These are phyloP conservation scores for Camptogramma bilineatum DNA, from an alignment of 2,888 invertebrate genomes.

Conservation along the genomic window DNA sequence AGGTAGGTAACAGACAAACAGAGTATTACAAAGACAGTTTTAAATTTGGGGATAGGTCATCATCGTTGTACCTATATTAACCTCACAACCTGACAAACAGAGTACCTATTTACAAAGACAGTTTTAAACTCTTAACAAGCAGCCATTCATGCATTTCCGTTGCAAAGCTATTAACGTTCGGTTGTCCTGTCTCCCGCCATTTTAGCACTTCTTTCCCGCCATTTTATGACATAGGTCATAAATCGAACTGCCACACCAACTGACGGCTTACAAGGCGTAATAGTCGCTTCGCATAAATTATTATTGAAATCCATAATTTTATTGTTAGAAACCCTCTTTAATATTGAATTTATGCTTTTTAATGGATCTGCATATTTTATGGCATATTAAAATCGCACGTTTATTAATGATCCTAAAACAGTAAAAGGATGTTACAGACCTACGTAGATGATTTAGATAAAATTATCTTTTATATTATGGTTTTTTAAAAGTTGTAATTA, in stretches of 20 bases:
- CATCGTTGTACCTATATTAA: too few species aligned
- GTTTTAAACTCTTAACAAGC: slow-evolving; percentile 1
- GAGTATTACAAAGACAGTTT: too few species aligned
- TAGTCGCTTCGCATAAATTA: slow-evolving; percentile 21
- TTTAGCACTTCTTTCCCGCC: slow-evolving; percentile 53
- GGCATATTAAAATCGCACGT: not conserved
- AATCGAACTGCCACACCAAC: slow-evolving; percentile 57
- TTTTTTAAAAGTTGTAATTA: too few species aligned
- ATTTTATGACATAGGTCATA: slow-evolving; percentile 60
- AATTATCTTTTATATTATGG: too few species aligned
- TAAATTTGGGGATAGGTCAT: too few species aligned
- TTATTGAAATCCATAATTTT: slow-evolving; percentile 8
- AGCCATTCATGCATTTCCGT: slow-evolving; percentile 30
- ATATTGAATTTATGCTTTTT: not conserved
- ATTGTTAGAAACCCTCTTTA: slow-evolving; percentile 21
- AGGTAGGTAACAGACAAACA: too few species aligned
- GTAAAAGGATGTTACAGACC: not conserved
- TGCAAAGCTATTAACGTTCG: slow-evolving; percentile 34
- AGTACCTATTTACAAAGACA: not conserved
- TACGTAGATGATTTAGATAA: too few species aligned
- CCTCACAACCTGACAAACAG: not conserved
- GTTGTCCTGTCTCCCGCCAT: not conserved
- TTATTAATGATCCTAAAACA: not conserved
- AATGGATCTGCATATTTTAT: not conserved
- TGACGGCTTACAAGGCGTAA: slow-evolving; percentile 45